Percentiles rank a stretch among this genome's conserved stretches.
Evolutionary conservation across 2,888 invertebrate species (phyloP).

Genomic region (Sphinx pinastri): DNA sequence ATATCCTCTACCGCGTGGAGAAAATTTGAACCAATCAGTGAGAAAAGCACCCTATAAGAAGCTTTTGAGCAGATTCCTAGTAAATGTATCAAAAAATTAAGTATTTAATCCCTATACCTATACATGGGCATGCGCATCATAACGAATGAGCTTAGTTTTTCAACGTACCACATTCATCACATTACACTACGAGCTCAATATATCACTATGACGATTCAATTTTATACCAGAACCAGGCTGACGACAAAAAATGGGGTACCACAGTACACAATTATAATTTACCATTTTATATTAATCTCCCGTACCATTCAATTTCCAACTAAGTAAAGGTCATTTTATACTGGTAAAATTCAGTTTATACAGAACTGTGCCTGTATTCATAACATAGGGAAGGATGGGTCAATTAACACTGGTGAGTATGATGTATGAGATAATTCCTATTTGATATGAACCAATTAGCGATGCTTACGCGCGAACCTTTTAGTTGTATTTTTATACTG

Average conservation of each 20-base stretch:
- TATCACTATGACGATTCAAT: slow-evolving; percentile 75
- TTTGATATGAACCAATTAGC: slow-evolving; percentile 82
- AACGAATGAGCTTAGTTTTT: slow-evolving; percentile 74
- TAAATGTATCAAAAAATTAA: background rate
- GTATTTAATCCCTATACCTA: slow-evolving; percentile 10
- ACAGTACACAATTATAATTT: slow-evolving; percentile 40
- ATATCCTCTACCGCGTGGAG: no score
- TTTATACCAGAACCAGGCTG: slow-evolving; percentile 58
- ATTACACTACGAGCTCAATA: slow-evolving; percentile 57
- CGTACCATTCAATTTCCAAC: slow-evolving; percentile 24
- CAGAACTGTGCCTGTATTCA: slow-evolving; percentile 31
- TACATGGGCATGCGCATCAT: slow-evolving; percentile 57
- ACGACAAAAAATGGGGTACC: slow-evolving; percentile 47
- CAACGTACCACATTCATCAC: slow-evolving; percentile 59
- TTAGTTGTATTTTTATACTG: slow-evolving; percentile 57
- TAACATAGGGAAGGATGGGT: slow-evolving; percentile 34
- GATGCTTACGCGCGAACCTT: slow-evolving; percentile 77
- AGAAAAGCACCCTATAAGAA: no score
- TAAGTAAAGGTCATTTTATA: slow-evolving; percentile 40
- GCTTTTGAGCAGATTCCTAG: background rate
- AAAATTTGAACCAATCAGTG: no score
- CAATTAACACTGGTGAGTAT: slow-evolving; percentile 54
- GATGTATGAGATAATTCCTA: slow-evolving; percentile 67
- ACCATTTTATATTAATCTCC: slow-evolving; percentile 35
- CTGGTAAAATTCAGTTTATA: slow-evolving; percentile 45